Percentiles rank a stretch among this genome's conserved stretches.
These are phyloP conservation scores for Enteromius argenteus DNA, from an alignment of 2,797 vertebrate genomes.

Conservation along the genomic window DNA sequence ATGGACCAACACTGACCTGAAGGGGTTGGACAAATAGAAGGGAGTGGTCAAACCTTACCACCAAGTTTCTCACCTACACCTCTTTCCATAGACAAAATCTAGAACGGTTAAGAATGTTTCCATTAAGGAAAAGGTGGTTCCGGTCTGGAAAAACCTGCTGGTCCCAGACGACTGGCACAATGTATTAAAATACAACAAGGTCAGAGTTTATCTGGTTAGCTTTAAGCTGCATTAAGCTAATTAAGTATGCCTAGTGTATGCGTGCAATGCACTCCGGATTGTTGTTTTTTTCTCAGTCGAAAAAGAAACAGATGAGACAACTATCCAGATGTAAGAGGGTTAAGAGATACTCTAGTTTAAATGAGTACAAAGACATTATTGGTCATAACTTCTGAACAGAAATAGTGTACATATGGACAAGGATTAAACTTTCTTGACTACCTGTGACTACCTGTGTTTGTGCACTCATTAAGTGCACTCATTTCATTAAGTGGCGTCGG, in stretches of 20 bases:
- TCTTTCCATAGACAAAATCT: background rate
- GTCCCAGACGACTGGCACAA: background rate
- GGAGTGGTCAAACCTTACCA: background rate
- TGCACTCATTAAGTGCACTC: too few species aligned
- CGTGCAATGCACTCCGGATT: background rate
- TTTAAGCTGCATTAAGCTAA: background rate
- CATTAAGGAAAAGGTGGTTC: background rate
- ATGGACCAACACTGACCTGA: background rate
- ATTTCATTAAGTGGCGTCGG: too few species aligned
- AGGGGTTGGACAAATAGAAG: slow-evolving; percentile 2
- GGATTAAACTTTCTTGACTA: background rate
- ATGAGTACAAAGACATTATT: background rate
- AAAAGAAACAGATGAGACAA: background rate
- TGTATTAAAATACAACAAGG: background rate
- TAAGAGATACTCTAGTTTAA: background rate
- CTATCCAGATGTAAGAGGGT: background rate
- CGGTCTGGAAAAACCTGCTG: background rate
- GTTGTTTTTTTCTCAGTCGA: background rate
- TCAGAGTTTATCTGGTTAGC: background rate
- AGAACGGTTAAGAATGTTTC: background rate
- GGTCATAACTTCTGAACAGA: background rate
- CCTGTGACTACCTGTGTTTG: background rate
- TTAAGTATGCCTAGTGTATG: background rate
- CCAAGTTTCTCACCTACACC: background rate
- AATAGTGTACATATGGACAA: background rate